phyloP scores from a whole-genome alignment of 2,113 vertebrate genomes.

The Gadus chalcogrammus region DNA sequence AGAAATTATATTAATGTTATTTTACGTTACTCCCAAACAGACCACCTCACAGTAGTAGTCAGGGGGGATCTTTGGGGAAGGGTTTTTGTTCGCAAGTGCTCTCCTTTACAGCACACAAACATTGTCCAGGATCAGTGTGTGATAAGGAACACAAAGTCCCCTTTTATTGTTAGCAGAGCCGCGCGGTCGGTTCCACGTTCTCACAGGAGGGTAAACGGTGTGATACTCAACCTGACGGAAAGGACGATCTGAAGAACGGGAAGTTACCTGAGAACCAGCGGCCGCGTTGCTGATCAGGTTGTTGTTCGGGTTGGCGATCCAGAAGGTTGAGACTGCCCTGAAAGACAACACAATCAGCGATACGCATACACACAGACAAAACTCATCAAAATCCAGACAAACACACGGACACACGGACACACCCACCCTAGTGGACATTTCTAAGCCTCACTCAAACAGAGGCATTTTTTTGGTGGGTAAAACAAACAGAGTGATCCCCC shows the following conservation, averaged over 20 bases:
- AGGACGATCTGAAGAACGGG: not conserved
- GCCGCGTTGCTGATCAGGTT: slow-evolving; percentile 95
- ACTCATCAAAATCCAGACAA: slow-evolving; percentile 42
- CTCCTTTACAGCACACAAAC: no score
- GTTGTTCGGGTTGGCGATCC: slow-evolving; percentile 98
- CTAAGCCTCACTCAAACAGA: slow-evolving; percentile 5
- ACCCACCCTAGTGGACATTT: not conserved
- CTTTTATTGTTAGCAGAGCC: no score
- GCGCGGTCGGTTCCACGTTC: no score
- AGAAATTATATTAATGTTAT: not conserved
- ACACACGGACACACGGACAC: slow-evolving; percentile 26
- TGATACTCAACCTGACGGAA: no score
- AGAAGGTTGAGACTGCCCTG: slow-evolving; percentile 97
- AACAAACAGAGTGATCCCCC: slow-evolving; percentile 41
- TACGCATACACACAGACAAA: no score
- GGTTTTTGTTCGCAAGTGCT: not conserved
- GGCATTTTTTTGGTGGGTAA: slow-evolving; percentile 24
- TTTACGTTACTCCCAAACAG: no score
- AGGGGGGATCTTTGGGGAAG: no score
- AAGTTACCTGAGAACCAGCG: slow-evolving; percentile 93
- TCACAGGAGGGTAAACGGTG: no score
- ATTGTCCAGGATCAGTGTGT: no score
- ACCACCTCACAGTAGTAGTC: no score
- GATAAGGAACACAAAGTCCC: no score
- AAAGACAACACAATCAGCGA: slow-evolving; percentile 35